These are phyloP conservation scores for Drosophila eugracilis DNA, from an alignment of 1,140 invertebrate species.

Conservation along the genomic window DNA sequence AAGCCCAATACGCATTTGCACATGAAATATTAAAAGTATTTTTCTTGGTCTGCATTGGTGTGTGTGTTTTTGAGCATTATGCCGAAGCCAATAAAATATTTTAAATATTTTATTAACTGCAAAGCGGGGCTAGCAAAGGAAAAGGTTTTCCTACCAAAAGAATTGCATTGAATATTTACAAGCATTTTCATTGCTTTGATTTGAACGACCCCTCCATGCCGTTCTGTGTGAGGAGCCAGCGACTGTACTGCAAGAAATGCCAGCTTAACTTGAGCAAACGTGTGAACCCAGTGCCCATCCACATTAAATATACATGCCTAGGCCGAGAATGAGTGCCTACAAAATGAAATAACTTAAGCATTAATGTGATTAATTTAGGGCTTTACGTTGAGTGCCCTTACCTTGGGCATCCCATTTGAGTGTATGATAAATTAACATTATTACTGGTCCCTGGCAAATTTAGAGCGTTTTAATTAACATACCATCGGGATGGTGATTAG, in stretches of 20 bases:
- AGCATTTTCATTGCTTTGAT: conserved; percentile 83
- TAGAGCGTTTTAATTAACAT: conserved; percentile 56
- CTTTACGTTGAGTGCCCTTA: conserved; percentile 2
- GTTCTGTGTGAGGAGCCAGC: conserved; percentile 53
- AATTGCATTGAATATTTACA: conserved; percentile 83
- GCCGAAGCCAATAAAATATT: conserved; percentile 74
- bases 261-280: conserved; percentile 53
- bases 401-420: conserved; percentile 6
- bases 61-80: conserved; percentile 56
- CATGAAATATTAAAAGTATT: conserved; percentile 81
- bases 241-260: conserved; percentile 65
- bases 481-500: conserved; percentile 50
- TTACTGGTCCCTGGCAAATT: conserved; percentile 52
- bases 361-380: conserved; percentile 1
- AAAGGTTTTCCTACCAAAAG: conserved; percentile 30
- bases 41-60: conserved; percentile 66
- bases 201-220: conserved; percentile 60
- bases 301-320: conserved; percentile 21
- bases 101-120: conserved; percentile 82
- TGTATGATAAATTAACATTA: conserved; percentile 42
- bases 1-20: conserved; percentile 67
- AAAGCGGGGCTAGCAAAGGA: conserved; percentile 60
- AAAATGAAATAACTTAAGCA: conserved; percentile 19
- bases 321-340: conserved; percentile 29
- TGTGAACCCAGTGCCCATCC: conserved; percentile 43